Percentiles rank a stretch among this genome's conserved stretches.
These are phyloP conservation scores for Papilio machaon DNA, from an alignment of 1,140 invertebrate genomes.

Conservation along the genomic window DNA sequence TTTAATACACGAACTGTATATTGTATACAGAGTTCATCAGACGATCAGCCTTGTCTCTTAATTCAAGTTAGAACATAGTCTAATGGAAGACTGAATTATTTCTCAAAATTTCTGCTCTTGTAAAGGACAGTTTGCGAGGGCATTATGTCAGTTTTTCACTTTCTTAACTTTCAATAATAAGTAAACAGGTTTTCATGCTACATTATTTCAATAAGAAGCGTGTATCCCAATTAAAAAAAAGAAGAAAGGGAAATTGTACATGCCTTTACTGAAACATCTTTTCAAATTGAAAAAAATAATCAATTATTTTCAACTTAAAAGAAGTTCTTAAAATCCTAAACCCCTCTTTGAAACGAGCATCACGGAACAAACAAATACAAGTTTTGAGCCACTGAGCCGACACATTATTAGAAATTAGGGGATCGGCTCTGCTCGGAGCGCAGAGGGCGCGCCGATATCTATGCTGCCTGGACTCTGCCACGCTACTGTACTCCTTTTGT, in stretches of 20 bases:
- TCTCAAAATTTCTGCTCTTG: no score
- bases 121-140: no score
- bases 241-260: not conserved
- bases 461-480: not conserved
- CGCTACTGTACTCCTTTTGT: not conserved
- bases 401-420: slow-evolving; percentile 62
- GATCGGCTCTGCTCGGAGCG: slow-evolving; percentile 27
- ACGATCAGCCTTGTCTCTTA: no score
- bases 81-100: no score
- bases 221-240: not conserved
- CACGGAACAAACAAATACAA: slow-evolving; percentile 42
- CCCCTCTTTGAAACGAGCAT: slow-evolving; percentile 8
- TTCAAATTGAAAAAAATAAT: not conserved
- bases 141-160: no score
- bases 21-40: no score
- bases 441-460: slow-evolving; percentile 21
- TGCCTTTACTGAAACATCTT: not conserved
- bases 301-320: slow-evolving; percentile 21
- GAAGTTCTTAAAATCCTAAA: slow-evolving; percentile 9
- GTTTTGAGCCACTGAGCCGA: slow-evolving; percentile 51
- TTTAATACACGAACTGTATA: no score
- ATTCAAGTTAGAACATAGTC: no score
- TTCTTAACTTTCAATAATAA: no score
- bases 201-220: not conserved
- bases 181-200: no score